Evolutionary conservation across 2,888 invertebrate species (phyloP).

Genomic region (Pammene aurita): DNA sequence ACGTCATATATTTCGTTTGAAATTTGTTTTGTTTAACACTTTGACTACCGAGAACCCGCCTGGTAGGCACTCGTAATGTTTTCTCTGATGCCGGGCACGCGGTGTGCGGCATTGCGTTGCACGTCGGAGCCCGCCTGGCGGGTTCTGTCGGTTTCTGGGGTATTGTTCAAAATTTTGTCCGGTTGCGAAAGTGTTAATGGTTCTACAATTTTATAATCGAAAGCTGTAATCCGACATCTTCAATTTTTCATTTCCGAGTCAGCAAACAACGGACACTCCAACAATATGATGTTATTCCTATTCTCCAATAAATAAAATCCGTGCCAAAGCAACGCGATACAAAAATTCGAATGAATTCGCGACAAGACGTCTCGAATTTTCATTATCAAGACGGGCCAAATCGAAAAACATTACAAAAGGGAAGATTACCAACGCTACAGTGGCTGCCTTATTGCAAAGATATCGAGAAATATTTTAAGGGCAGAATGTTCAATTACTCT

Average conservation of each 20-base stretch:
- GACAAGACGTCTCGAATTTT: slow-evolving; percentile 67
- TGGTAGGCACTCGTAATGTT: no score
- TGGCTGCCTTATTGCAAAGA: slow-evolving; percentile 53
- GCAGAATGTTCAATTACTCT: slow-evolving; percentile 71
- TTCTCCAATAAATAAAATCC: slow-evolving; percentile 43
- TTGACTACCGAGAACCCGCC: no score
- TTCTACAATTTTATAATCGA: no score
- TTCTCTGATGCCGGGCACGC: no score
- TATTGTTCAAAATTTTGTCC: no score
- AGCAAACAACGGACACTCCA: slow-evolving; percentile 32
- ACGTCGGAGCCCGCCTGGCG: no score
- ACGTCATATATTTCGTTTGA: no score
- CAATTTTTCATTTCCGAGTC: slow-evolving; percentile 22
- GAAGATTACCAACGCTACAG: slow-evolving; percentile 65
- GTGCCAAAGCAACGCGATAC: slow-evolving; percentile 51
- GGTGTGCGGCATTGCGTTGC: no score
- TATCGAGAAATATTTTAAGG: slow-evolving; percentile 64
- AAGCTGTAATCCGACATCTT: not conserved
- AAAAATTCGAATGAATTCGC: slow-evolving; percentile 56
- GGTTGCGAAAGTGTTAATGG: no score
- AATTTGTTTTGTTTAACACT: no score
- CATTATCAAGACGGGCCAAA: slow-evolving; percentile 55
- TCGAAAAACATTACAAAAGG: slow-evolving; percentile 51
- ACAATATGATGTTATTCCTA: slow-evolving; percentile 34
- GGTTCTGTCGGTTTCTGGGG: no score